Conservation (phyloP, 2,888 invertebrate genomes). For the Volucella inanis region DNA sequence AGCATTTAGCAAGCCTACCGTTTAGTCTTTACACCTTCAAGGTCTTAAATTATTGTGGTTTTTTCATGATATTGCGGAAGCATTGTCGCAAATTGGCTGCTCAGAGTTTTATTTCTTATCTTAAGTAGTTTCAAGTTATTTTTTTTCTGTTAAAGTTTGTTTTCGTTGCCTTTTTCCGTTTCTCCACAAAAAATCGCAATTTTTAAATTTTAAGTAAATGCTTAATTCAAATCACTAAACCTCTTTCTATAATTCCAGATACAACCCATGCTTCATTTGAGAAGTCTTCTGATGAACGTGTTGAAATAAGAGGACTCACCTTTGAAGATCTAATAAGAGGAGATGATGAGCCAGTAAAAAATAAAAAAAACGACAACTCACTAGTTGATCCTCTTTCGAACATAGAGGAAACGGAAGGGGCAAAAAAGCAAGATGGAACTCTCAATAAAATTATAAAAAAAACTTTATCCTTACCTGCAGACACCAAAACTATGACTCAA, state of each 20-base stretch:
- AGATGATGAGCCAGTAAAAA: conserved; percentile 31
- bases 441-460: neutral
- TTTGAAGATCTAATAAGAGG: conserved; percentile 43
- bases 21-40: too few species aligned
- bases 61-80: too few species aligned
- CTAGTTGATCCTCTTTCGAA: conserved; percentile 4
- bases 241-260: conserved; percentile 22
- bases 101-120: too few species aligned
- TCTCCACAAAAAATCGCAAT: too few species aligned
- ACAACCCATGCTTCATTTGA: neutral
- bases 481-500: neutral
- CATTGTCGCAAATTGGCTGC: too few species aligned
- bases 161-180: too few species aligned
- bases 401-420: conserved; percentile 23
- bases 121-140: too few species aligned
- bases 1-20: too few species aligned
- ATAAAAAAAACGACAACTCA: conserved; percentile 1
- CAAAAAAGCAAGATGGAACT: neutral
- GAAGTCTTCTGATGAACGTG: conserved; percentile 15
- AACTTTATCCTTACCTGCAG: conserved; percentile 5
- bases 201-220: too few species aligned
- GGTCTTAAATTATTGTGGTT: too few species aligned
- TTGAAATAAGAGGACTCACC: conserved; percentile 12
- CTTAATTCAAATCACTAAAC: neutral
- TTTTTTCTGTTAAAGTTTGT: too few species aligned